Base-by-base conservation (phyloP, 2,113 vertebrate species). In the Prinia subflava region DNA sequence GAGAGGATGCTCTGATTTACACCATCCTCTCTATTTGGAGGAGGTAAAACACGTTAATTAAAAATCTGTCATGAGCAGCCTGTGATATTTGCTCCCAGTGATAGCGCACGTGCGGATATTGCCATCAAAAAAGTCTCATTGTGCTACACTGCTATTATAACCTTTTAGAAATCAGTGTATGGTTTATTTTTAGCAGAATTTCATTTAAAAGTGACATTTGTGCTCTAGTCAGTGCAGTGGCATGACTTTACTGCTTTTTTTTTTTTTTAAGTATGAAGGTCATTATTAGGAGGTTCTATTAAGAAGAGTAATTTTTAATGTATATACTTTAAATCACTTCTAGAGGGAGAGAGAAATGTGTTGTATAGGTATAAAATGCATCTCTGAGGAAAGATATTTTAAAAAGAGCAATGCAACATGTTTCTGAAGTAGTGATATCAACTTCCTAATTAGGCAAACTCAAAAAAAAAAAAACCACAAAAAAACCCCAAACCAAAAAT, bases 11-110 rank as follows among this genome's bases (percentile, higher is more conserved):
- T 92, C 75, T 94, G 82, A 56, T 92, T 92, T 92, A 93, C 88
- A 93, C 37, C 68, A 92, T 56, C 13, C 47, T 81, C 56, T 82
- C 41, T 76, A 8, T 78, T 35, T 78, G 62, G 74, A 85, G 77
- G 69, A 90, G 31, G 86, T 49, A 90, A 89, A 75, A 84, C 70
- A 84, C 78, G 73, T 89, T 96, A 96, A 94, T 97, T 94, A 96
- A 96, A 96, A 96, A 92, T 87, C 92, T 94, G 76, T 78, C 83
- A 49, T 50, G 74, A 96, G 76, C 88, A 96, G 88, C 88, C 95
- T 96, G 90, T 93, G 88, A 68, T 95, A 87, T 89, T 96, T 94
- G 64, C 83, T 94, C 90, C 65, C 65, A 93, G 80, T 69, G 83
- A 83, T 27, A 69, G 92, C 50, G 56, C 80, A 57, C 24, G 56